Evolutionary conservation across 1,140 invertebrate species (phyloP).

Genomic region (Papilio xuthus): DNA sequence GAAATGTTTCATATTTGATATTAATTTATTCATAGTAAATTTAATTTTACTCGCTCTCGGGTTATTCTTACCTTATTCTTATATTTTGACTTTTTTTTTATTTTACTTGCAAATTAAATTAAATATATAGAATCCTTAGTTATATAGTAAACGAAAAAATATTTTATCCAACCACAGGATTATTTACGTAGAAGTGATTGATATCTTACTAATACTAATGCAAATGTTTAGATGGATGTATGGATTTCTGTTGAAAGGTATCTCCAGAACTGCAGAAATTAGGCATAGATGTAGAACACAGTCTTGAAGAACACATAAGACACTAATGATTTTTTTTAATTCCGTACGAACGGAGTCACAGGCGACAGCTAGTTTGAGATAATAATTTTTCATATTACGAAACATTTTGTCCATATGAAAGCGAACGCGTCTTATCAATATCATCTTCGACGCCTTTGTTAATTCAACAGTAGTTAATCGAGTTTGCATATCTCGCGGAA

Average conservation of each 20-base stretch:
- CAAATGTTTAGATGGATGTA: too few relatives aligned
- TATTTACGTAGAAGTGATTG: neutral
- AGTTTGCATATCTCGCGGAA: slow-evolving; percentile 15
- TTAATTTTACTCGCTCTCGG: neutral
- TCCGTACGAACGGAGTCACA: neutral
- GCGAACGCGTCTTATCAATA: slow-evolving; percentile 10
- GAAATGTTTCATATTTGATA: neutral
- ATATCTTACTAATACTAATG: too few relatives aligned
- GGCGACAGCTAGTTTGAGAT: neutral
- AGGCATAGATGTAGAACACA: too few relatives aligned
- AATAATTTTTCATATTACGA: neutral
- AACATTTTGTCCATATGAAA: neutral
- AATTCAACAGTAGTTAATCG: slow-evolving; percentile 22
- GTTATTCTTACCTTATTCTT: neutral
- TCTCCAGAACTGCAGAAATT: too few relatives aligned
- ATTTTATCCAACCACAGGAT: too few relatives aligned
- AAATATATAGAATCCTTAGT: too few relatives aligned
- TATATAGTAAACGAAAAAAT: too few relatives aligned
- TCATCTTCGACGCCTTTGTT: neutral
- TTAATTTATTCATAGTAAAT: neutral
- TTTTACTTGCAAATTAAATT: too few relatives aligned
- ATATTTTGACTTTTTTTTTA: too few relatives aligned
- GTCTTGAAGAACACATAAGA: too few relatives aligned
- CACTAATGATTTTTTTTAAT: too few relatives aligned
- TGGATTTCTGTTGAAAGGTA: too few relatives aligned